Base-by-base conservation (phyloP, 2,797 vertebrate species). In the Hippopotamyrus pictus region DNA sequence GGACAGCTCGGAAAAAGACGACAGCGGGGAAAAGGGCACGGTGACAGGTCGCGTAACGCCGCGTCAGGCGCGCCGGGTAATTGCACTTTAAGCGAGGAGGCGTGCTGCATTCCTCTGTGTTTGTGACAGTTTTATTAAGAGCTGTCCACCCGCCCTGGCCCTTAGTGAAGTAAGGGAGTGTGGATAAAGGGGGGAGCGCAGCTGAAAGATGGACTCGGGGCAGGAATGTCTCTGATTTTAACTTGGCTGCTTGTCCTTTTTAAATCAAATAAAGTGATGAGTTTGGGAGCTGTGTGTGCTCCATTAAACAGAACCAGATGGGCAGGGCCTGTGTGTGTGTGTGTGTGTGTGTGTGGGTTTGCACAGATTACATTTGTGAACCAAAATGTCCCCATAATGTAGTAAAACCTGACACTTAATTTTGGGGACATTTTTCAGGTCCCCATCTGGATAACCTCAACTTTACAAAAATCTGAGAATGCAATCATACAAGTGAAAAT, bases 71-170 rank as follows among this genome's bases (percentile, higher is more conserved):
- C 9, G 84, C 25, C 19, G 92, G 95, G 95, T 95, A 93, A 95
- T 95, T 95, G 95, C 94, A 94, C 93, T 93, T 93, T 93, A 92
- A 93, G 93, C 94, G 93, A 17, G 88, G 89, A 93, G 95, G 94
- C 93, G 90, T 90, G 92, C 86, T 89, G 76, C 54, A 65, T 51
- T 83, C 69, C 46, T 46, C 69, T 89, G 79, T 89, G 86, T 88
- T 92, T 93, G 90, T 95, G 93, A 95, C 94, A 95, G 93, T 95
- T 96, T 96, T 95, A 96, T 96, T 96, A 95, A 96, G 95, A 95
- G 92, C 94, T 94, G 93, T 94, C 94, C 92, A 89, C 93, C 86
- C 93, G 91, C 93, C 93, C 93, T 94, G 92, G 95, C 93, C 93
- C 93, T 91, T 91, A 92, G 93, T 93, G 93, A 83, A 90, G 83